Conservation (phyloP, 2,113 vertebrate genomes). For the Merops nubicus region DNA sequence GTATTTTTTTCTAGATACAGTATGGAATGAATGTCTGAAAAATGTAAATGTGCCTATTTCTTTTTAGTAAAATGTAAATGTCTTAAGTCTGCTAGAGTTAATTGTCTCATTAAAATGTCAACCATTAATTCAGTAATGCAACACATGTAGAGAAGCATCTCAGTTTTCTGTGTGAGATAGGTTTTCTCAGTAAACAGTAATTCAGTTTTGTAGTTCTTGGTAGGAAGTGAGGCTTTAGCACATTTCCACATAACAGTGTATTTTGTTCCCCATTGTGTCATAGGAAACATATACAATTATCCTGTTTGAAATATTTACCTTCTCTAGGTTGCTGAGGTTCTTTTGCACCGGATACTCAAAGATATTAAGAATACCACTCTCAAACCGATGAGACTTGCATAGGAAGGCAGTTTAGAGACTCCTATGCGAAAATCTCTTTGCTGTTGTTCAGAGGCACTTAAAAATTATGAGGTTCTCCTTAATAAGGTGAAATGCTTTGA, state of each 20-base stretch:
- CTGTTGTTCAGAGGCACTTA: not conserved
- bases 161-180: not conserved
- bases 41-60: not conserved
- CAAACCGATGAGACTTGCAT: fast-evolving
- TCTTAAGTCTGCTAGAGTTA: not conserved
- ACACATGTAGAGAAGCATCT: not conserved
- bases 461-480: not conserved
- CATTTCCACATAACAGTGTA: not conserved
- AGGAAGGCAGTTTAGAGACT: not conserved
- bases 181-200: not conserved
- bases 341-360: not conserved
- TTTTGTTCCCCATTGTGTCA: not conserved
- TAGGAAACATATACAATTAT: not conserved
- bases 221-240: not conserved
- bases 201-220: not conserved
- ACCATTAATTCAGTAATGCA: not conserved
- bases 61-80: not conserved
- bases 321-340: not conserved
- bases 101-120: not conserved
- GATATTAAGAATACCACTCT: not conserved
- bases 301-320: not conserved
- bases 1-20: not conserved
- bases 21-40: not conserved
- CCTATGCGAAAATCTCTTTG: not conserved
- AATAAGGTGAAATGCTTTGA: not conserved